Percentiles rank a stretch among this genome's conserved stretches.
These are phyloP conservation scores for Anthophora plumipes DNA, from an alignment of 2,888 invertebrate genomes.

Conservation along the genomic window DNA sequence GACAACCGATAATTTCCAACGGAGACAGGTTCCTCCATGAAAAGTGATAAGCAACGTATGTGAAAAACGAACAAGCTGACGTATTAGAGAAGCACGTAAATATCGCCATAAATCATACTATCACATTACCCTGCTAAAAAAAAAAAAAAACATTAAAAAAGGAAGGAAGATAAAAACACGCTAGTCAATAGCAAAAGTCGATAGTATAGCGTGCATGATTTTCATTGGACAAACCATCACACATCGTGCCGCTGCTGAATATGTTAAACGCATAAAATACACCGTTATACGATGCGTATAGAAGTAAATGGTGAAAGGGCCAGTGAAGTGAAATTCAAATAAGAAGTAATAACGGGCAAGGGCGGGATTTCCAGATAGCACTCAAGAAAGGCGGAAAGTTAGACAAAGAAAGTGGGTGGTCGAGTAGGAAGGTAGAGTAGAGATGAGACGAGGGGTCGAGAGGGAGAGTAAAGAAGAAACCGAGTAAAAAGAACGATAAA, in stretches of 20 bases:
- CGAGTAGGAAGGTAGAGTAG: constrained; percentile 1
- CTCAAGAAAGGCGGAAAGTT: constrained; percentile 21
- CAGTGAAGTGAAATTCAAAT: constrained; percentile 44
- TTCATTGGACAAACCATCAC: neutral
- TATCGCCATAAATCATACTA: constrained; percentile 16
- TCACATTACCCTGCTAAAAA: neutral
- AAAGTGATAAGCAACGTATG: neutral
- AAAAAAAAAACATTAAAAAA: too few relatives aligned
- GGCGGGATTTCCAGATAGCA: constrained; percentile 31
- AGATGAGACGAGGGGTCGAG: neutral
- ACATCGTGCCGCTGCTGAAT: constrained; percentile 9
- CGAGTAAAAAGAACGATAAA: constrained; percentile 17
- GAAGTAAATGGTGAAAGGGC: constrained; percentile 2
- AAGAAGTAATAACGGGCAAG: constrained; percentile 42
- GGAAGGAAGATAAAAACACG: neutral
- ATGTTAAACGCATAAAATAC: constrained; percentile 37
- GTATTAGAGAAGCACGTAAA: neutral
- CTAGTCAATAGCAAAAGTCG: neutral
- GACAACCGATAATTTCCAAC: neutral
- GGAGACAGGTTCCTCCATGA: neutral
- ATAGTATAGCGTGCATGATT: constrained; percentile 1
- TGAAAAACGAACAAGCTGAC: neutral
- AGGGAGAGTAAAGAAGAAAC: constrained; percentile 36
- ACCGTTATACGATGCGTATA: neutral
- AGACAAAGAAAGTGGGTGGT: constrained; percentile 18